Conservation (phyloP, 2,888 invertebrate species). For the Trichogramma evanescens region DNA sequence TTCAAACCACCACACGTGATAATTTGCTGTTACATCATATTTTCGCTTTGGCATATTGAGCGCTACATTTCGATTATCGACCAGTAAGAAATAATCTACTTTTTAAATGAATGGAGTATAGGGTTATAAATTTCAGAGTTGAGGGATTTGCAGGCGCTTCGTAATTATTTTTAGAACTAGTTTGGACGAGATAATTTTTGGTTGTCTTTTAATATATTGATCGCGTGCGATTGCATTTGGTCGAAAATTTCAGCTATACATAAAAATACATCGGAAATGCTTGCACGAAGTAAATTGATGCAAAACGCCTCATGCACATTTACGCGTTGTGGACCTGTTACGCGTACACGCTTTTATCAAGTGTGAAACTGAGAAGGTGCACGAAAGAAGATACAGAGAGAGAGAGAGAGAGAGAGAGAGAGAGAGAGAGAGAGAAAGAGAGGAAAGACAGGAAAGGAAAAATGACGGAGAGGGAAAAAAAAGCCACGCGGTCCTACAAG, state of each 20-base stretch:
- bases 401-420: background rate
- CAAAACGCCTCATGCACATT: constrained; percentile 2
- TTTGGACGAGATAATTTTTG: no score
- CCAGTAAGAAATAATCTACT: no score
- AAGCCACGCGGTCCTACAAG: constrained; percentile 28
- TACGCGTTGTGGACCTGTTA: background rate
- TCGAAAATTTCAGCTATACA: no score
- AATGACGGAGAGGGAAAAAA: constrained; percentile 1
- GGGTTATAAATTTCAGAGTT: background rate
- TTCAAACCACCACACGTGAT: no score
- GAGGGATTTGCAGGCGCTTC: background rate
- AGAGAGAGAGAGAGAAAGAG: background rate
- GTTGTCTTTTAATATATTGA: no score
- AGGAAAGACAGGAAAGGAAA: background rate
- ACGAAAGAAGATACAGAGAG: background rate
- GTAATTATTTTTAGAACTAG: no score
- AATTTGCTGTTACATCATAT: no score
- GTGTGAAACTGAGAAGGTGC: background rate
- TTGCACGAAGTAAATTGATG: no score
- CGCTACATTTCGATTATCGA: no score
- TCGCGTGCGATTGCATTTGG: no score
- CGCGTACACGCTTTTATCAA: background rate
- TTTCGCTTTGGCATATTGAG: no score
- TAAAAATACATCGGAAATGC: no score
- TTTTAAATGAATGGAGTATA: background rate